Percentiles rank a stretch among this genome's conserved stretches.
These are phyloP conservation scores for Zingel zingel DNA, from an alignment of 2,113 vertebrate genomes.

Conservation along the genomic window DNA sequence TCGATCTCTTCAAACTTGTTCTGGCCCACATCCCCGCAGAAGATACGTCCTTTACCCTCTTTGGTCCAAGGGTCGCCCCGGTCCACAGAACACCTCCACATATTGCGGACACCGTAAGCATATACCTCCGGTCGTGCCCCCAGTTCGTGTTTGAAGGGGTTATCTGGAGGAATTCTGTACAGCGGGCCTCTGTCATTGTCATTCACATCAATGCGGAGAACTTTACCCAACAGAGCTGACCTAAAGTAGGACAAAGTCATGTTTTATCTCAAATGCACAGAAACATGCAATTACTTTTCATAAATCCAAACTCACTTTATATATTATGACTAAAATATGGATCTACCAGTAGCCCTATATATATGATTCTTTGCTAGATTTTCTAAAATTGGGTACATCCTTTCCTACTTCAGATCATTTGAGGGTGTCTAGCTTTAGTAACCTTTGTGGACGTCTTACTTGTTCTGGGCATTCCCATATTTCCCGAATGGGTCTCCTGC, in stretches of 20 bases:
- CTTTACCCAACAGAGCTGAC: constrained; percentile 95
- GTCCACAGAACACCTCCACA: constrained; percentile 98
- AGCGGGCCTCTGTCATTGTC: constrained; percentile 86
- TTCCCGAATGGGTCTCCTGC: constrained; percentile 96
- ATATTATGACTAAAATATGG: not conserved
- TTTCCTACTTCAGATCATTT: not conserved
- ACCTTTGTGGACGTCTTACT: constrained; percentile 81
- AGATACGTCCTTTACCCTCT: constrained; percentile 91
- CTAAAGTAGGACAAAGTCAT: constrained; percentile 69
- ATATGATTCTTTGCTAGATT: not conserved
- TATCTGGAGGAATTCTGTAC: constrained; percentile 91
- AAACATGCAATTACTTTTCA: not conserved
- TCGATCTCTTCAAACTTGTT: constrained; percentile 97
- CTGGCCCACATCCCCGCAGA: constrained; percentile 97
- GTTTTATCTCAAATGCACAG: not conserved
- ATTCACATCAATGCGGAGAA: constrained; percentile 92
- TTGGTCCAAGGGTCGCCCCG: constrained; percentile 88
- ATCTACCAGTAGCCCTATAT: not conserved
- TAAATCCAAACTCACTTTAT: not conserved
- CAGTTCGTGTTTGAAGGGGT: constrained; percentile 88
- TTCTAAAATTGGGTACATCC: not conserved
- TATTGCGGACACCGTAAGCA: constrained; percentile 94
- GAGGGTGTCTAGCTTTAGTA: not conserved
- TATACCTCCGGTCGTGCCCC: constrained; percentile 91
- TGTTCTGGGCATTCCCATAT: constrained; percentile 97